Base-by-base conservation (phyloP, 2,888 invertebrate genomes). In the Volucella inanis region DNA sequence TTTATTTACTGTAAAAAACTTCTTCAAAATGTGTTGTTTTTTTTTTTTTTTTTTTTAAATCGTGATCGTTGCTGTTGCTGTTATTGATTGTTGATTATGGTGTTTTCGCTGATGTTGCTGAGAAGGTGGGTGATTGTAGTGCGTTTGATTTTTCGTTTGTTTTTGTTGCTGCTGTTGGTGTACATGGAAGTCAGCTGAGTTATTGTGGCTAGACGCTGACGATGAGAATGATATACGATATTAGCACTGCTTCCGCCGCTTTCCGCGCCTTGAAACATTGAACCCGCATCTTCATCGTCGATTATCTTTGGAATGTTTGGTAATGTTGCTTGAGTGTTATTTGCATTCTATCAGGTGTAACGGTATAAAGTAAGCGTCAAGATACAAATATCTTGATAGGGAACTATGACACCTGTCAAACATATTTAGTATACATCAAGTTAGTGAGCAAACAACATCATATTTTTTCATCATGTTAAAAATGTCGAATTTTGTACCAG, bases 271-370 rank as follows among this genome's bases (percentile, higher is more conserved):
- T 80, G 85, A 87, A 89, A 90, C 76, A 87, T 88, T 87, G 87
- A 79, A 77, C 90, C 89, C 75, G 86, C 82, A 88, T 91, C 92
- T 88, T 95, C 95, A 90, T 95, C 95, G 80, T 95, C 92, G 55
- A 95, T 95, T 87, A 96, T 95, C 94, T 96, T 94, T 8, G 96
- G 96, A 87, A 95, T 93, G 88, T 95, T 96, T 87, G 96, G 96
- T 87, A 95, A 93, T 9, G 95, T 94, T 87, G 95, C 95, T 91
- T 94, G 95, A 59, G 94, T 93, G 88, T 94, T 94, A 87, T 94
- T 94, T 72, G 93, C 93, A 87, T 94, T 94, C 93, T n/a, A n/a
- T n/a, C n/a, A n/a, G n/a, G n/a, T n/a, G n/a, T n/a, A n/a, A n/a
- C n/a, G n/a, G n/a, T n/a, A n/a, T n/a, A n/a, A n/a, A n/a, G n/a